phyloP scores from a whole-genome alignment of 1,140 invertebrate species.

The Drosophila jambulina region DNA sequence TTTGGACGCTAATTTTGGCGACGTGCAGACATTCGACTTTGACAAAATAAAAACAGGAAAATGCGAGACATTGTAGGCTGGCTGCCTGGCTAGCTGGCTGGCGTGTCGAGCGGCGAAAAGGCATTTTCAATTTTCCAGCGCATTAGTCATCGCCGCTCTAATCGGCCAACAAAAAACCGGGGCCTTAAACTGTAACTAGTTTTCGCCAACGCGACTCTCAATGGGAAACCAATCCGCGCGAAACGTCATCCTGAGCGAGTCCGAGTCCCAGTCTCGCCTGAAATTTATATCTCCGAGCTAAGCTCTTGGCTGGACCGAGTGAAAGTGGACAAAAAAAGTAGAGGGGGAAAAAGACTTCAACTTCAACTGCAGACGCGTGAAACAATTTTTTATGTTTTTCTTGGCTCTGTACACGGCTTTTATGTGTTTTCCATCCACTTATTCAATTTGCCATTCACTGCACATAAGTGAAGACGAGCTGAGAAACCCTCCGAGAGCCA shows the following conservation, averaged over 20 bases:
- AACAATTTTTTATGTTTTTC: constrained; percentile 70
- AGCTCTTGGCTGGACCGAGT: constrained; percentile 49
- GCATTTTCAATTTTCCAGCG: constrained; percentile 78
- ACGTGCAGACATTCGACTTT: constrained; percentile 71
- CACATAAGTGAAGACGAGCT: constrained; percentile 55
- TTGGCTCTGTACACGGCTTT: constrained; percentile 37
- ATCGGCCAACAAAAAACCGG: constrained; percentile 32
- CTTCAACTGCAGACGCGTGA: constrained; percentile 73
- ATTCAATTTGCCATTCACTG: constrained; percentile 80
- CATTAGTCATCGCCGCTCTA: constrained; percentile 74
- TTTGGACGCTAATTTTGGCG: constrained; percentile 75
- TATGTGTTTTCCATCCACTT: constrained; percentile 72
- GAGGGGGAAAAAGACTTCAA: constrained; percentile 19
- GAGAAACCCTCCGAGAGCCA: constrained; percentile 15
- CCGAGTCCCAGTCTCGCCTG: constrained; percentile 4
- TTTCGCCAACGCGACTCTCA: constrained; percentile 43
- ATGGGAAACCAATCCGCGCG: constrained; percentile 52
- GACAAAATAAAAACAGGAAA: constrained; percentile 53
- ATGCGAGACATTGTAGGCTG: constrained; percentile 21
- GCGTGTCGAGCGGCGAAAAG: constrained; percentile 47
- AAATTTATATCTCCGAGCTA: constrained; percentile 28
- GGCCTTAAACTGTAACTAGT: constrained; percentile 78
- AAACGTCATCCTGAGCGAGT: constrained; percentile 66
- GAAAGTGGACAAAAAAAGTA: constrained; percentile 68
- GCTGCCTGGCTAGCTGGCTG: constrained; percentile 11